Conservation (phyloP, 1,140 invertebrate genomes). For the Xylocopa sonorina region DNA sequence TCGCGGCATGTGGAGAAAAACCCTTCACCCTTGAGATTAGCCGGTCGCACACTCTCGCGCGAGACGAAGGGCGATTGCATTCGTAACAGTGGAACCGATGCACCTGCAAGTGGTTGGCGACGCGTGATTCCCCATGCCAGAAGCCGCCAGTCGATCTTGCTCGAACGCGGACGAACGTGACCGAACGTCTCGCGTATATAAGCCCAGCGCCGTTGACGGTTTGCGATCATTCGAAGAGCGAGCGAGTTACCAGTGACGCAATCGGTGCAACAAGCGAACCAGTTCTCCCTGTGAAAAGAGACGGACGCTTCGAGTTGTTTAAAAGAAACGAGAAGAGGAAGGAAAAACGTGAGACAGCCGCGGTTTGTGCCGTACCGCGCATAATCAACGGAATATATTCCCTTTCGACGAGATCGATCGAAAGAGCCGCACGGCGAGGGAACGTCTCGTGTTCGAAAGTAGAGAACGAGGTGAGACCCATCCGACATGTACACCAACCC, state of each 20-base stretch:
- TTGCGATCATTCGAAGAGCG: slow-evolving; percentile 36
- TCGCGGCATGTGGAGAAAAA: background rate
- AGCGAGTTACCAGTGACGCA: background rate
- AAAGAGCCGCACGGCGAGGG: background rate
- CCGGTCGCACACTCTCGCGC: background rate
- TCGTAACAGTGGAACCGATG: background rate
- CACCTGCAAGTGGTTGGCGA: slow-evolving; percentile 20
- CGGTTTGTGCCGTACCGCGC: no score
- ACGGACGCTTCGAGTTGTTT: background rate
- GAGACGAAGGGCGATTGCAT: background rate
- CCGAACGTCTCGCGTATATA: slow-evolving; percentile 50
- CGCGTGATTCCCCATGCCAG: background rate
- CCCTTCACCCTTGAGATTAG: slow-evolving; percentile 29
- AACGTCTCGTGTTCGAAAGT: background rate
- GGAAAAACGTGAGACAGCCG: slow-evolving; percentile 9
- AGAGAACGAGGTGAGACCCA: no score
- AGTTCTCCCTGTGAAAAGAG: slow-evolving; percentile 13
- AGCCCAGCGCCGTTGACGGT: background rate
- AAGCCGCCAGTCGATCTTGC: background rate
- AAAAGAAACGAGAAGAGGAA: background rate
- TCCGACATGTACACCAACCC: slow-evolving; percentile 87
- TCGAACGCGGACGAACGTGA: slow-evolving; percentile 57
- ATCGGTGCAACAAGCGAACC: background rate
- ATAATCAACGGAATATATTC: background rate
- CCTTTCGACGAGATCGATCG: background rate